Percentiles rank a stretch among this genome's conserved stretches.
Evolutionary conservation across 2,113 vertebrate genomes (phyloP).

Genomic region (Rutilus rutilus): DNA sequence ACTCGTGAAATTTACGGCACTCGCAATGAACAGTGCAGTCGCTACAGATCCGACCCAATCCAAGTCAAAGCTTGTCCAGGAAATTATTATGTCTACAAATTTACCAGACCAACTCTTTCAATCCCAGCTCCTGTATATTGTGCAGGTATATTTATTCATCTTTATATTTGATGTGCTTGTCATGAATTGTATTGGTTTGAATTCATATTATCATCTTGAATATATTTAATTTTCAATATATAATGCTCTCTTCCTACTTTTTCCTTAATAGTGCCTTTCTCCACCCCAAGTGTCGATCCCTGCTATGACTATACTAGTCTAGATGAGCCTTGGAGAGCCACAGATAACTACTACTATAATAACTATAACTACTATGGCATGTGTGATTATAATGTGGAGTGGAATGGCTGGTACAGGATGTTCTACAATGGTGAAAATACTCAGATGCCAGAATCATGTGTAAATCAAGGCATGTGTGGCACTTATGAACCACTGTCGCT

Average conservation of each 20-base stretch:
- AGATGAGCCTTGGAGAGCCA: conserved; percentile 1
- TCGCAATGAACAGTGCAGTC: no score
- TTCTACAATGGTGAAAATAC: not conserved
- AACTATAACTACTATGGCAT: not conserved
- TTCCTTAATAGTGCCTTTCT: not conserved
- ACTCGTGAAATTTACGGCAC: no score
- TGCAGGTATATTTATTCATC: not conserved
- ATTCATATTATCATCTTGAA: not conserved
- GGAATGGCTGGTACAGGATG: conserved; percentile 31
- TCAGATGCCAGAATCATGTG: not conserved
- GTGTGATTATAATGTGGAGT: conserved; percentile 36
- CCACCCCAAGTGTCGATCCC: not conserved
- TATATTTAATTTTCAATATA: not conserved
- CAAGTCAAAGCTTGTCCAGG: no score
- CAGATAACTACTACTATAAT: not conserved
- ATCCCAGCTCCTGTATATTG: no score
- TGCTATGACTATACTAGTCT: not conserved
- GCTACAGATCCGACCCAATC: no score
- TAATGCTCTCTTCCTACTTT: not conserved
- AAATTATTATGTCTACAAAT: no score
- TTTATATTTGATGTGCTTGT: not conserved
- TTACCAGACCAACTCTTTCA: no score
- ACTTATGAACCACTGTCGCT: not conserved
- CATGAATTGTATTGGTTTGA: not conserved
- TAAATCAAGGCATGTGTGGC: not conserved